Percentiles rank a stretch among this genome's conserved stretches.
Conservation (phyloP, 2,113 vertebrate genomes). For the Grantiella picta region DNA sequence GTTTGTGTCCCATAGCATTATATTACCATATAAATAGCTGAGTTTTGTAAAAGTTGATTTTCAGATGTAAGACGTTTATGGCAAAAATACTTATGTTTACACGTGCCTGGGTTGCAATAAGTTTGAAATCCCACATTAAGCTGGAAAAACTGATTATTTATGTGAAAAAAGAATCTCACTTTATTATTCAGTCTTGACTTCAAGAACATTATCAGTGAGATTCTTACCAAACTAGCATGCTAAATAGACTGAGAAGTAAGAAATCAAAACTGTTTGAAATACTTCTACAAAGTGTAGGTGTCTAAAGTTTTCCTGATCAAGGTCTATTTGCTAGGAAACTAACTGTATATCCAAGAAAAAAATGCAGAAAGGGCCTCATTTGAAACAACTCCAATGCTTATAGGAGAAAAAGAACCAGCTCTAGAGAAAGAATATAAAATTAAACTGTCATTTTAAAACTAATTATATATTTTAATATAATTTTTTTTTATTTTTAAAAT, state of each 20-base stretch:
- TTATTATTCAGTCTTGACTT: background rate
- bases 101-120: background rate
- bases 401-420: background rate
- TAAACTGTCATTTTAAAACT: background rate
- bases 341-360: background rate
- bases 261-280: background rate
- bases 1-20: background rate
- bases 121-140: background rate
- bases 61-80: background rate
- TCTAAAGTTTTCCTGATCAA: background rate
- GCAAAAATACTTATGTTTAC: background rate
- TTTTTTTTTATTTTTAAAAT: too few species aligned
- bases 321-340: background rate
- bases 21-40: background rate
- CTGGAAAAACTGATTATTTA: background rate
- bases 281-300: background rate
- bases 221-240: background rate
- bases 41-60: background rate
- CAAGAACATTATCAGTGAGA: background rate
- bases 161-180: background rate
- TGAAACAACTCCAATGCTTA: background rate
- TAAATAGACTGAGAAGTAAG: background rate
- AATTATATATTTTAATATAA: too few species aligned
- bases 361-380: background rate
- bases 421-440: background rate